Base-by-base conservation (phyloP, 2,888 invertebrate genomes). In the Thecocarcelia acutangulata region DNA sequence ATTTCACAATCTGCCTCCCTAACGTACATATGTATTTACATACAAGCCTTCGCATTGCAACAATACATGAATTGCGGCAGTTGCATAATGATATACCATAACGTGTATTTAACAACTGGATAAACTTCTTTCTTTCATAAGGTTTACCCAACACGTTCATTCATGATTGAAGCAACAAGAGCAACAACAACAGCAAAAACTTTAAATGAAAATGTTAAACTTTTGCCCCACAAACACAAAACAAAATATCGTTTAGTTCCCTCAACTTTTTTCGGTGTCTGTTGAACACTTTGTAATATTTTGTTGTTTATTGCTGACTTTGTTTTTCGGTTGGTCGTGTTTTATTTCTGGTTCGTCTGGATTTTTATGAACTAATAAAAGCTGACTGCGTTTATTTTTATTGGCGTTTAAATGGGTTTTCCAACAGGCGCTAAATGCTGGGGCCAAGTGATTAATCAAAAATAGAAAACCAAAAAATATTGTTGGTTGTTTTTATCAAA, bases 351-450 rank as follows among this genome's bases (percentile, higher is more conserved):
- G 58, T 56, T 4, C 33, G 58, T 82, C 63, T 64, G 42, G 46
- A 68, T 66, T 79, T 81, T 78, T 78, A 82, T 75, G 74, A 78
- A 82, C 74, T 72, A 74, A 82, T 82, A 82, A 82, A 78, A 82
- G 66, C 66, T 82, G 78, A 82, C 77, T 70, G 46, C 78, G 61
- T 78, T 78, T 78, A 74, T 78, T 82, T 78, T 82, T 82, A 82
- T 82, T 82, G 78, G 59, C 66, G 61, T 78, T 74, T 75, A 78
- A 82, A 82, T 82, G 82, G 74, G 40, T 74, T 82, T 82, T 72
- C 82, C 78, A 82, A 82, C 74, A 78, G 82, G 70, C 70, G 82
- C 70, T 78, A 75, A 78, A 82, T 56, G 70, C 75, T 75, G 15
- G 46, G 74, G 48, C 59, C 78, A 82, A 78, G 70, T 72, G 74